phyloP scores from a whole-genome alignment of 37 sponge, comb jelly and placozoan genomes.

The Petrosia ficiformis region DNA sequence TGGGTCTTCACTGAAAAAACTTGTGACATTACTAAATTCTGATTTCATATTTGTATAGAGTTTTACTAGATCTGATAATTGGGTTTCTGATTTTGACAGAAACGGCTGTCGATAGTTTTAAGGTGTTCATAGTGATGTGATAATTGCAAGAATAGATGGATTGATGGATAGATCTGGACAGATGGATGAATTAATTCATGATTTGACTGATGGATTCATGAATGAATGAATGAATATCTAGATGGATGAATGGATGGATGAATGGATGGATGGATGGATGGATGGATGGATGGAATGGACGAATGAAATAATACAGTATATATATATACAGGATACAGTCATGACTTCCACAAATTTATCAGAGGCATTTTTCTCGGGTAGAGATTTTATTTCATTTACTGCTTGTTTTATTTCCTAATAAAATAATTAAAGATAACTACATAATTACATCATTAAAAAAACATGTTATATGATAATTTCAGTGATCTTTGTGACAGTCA shows the following conservation, averaged over 20 bases:
- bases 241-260: too few relatives aligned
- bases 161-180: neutral
- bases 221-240: too few relatives aligned
- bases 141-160: neutral
- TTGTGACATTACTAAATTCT: constrained; percentile 43
- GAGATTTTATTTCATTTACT: constrained; percentile 17
- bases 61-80: constrained; percentile 26
- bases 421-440: neutral
- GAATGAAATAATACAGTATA: neutral
- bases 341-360: constrained; percentile 63
- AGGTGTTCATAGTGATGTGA: neutral
- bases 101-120: constrained; percentile 45
- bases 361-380: constrained; percentile 20
- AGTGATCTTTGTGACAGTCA: too few relatives aligned
- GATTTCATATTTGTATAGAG: constrained; percentile 47
- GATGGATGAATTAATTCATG: too few relatives aligned
- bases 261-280: too few relatives aligned
- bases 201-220: too few relatives aligned
- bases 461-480: too few relatives aligned
- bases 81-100: constrained; percentile 37
- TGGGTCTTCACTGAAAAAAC: constrained; percentile 81
- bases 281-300: too few relatives aligned
- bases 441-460: neutral
- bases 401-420: constrained; percentile 38
- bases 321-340: constrained; percentile 43